phyloP scores from a whole-genome alignment of 1,140 invertebrate genomes.

The Polypedilum pembai region DNA sequence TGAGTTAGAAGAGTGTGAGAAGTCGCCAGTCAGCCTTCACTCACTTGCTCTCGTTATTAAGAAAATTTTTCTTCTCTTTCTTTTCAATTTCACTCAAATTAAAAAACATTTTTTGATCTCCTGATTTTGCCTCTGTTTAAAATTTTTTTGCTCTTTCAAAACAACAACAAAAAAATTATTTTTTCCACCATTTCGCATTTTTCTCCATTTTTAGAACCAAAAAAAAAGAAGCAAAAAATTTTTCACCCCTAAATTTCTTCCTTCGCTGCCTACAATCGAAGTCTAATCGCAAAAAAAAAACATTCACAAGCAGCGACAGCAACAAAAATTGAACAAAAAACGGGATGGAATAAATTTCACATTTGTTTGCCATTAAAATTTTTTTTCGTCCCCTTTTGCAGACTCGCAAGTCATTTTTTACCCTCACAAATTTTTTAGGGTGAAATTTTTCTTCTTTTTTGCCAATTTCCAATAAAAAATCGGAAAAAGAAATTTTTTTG shows the following conservation, averaged over 20 bases:
- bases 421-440: neutral
- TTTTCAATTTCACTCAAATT: neutral
- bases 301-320: no score
- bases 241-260: neutral
- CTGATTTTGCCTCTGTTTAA: neutral
- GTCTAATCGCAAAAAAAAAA: slow-evolving; percentile 10
- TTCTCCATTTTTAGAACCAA: slow-evolving; percentile 4
- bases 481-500: neutral
- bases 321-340: neutral
- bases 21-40: no score
- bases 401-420: neutral
- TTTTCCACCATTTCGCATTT: slow-evolving; percentile 2
- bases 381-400: neutral
- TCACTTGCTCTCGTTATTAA: no score
- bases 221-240: neutral
- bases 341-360: neutral
- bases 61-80: neutral
- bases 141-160: neutral
- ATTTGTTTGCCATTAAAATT: neutral
- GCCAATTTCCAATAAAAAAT: neutral
- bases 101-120: neutral
- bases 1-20: no score
- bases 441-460: neutral
- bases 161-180: neutral
- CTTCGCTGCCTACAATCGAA: neutral